Percentiles rank a stretch among this genome's conserved stretches.
These are phyloP conservation scores for Pocillopora verrucosa DNA, from an alignment of 64 coral and sea anemone genomes.

Conservation along the genomic window DNA sequence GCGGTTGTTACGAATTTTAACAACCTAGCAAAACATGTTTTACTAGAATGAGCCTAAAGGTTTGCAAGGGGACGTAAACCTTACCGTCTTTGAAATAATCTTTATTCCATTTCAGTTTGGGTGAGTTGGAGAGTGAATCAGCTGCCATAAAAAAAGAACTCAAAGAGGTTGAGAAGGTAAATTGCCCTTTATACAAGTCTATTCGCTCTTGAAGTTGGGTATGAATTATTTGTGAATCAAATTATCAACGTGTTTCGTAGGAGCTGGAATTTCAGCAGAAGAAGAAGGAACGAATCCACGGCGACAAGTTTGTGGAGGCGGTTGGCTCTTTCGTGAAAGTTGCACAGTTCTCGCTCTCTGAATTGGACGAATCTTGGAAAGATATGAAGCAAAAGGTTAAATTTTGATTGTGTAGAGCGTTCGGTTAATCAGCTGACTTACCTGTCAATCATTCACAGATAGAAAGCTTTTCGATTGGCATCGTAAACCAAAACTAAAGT, in stretches of 20 bases:
- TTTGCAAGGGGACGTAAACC: no score
- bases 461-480: no score
- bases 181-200: background rate
- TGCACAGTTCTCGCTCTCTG: constrained; percentile 74
- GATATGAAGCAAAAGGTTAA: constrained; percentile 90
- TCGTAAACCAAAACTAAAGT: no score
- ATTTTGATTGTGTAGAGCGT: background rate
- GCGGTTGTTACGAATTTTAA: background rate
- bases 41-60: no score
- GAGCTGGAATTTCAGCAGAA: constrained; percentile 87
- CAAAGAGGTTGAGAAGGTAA: constrained; percentile 96
- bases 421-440: no score
- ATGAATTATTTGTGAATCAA: no score
- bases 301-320: constrained; percentile 73
- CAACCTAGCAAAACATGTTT: background rate
- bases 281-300: constrained; percentile 69
- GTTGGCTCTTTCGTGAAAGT: constrained; percentile 89
- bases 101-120: constrained; percentile 61
- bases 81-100: no score
- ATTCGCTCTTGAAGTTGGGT: no score
- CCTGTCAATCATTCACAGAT: no score
- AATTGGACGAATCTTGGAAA: constrained; percentile 92
- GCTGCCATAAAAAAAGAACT: constrained; percentile 83
- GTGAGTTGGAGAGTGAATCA: constrained; percentile 79
- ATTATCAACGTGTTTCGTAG: background rate